Evolutionary conservation across 1,140 invertebrate species (phyloP).

Genomic region (Oreohelix idahoensis): DNA sequence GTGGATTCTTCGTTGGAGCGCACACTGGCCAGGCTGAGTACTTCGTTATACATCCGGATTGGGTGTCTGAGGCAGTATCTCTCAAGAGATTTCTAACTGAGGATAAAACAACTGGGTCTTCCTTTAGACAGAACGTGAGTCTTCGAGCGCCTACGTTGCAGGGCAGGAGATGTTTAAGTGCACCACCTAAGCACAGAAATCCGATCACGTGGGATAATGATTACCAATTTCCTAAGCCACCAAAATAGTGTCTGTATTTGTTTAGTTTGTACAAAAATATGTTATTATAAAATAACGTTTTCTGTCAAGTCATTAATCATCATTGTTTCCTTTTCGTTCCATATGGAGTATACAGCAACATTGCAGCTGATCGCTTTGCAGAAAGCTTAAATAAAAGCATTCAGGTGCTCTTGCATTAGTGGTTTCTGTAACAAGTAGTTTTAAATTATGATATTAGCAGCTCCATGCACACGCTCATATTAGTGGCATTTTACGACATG

Average conservation of each 20-base stretch:
- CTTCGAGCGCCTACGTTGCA: neutral
- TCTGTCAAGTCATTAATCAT: too few species aligned
- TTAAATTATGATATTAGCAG: too few species aligned
- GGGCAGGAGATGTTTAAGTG: conserved; percentile 28
- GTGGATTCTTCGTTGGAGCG: conserved; percentile 44
- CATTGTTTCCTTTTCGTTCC: too few species aligned
- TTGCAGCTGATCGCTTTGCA: too few species aligned
- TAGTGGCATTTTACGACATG: too few species aligned
- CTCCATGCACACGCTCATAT: too few species aligned
- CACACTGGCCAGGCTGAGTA: conserved; percentile 45
- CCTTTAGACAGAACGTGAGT: neutral
- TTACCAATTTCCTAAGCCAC: neutral
- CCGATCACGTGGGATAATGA: conserved; percentile 25
- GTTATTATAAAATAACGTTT: too few species aligned
- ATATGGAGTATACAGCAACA: too few species aligned
- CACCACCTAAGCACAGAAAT: conserved; percentile 21
- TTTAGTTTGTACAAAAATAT: too few species aligned
- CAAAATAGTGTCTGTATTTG: neutral
- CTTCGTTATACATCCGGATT: conserved; percentile 67
- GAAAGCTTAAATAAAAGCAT: too few species aligned
- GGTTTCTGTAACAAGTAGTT: too few species aligned
- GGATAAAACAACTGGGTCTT: neutral
- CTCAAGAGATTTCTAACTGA: conserved; percentile 42
- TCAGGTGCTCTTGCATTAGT: too few species aligned
- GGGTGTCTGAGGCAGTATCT: conserved; percentile 65